Conservation (phyloP, 2,888 invertebrate species). For the Caenorhabditis virilis region DNA sequence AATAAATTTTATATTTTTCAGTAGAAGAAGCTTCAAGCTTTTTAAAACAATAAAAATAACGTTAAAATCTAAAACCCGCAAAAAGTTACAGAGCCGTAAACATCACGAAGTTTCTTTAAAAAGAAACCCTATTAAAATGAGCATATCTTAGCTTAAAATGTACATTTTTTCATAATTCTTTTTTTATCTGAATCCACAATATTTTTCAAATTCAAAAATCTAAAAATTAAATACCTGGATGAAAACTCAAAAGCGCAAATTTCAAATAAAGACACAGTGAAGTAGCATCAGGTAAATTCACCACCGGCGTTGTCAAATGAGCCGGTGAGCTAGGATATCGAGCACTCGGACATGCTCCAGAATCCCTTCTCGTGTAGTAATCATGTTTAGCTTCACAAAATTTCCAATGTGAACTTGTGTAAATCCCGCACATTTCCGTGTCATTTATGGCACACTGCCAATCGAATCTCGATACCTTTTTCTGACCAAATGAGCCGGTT, state of each 20-base stretch:
- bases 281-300: constrained; percentile 26
- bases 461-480: constrained; percentile 10
- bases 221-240: constrained; percentile 34
- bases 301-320: constrained; percentile 20
- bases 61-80: no score
- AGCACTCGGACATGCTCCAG: constrained; percentile 25
- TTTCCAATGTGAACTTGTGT: constrained; percentile 31
- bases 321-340: constrained; percentile 27
- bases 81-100: no score
- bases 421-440: constrained; percentile 27
- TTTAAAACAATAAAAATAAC: no score
- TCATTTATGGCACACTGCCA: constrained; percentile 33
- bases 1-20: no score
- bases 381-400: constrained; percentile 22
- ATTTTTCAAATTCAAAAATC: no score
- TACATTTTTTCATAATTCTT: no score
- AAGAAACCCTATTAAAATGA: no score
- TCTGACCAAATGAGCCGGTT: neutral
- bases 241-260: constrained; percentile 31
- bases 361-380: constrained; percentile 18
- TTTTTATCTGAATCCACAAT: no score
- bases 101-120: no score
- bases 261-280: constrained; percentile 20
- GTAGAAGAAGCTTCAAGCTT: no score
- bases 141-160: no score